Conservation (phyloP, 1,140 invertebrate genomes). For the Matsumurasca onukii region DNA sequence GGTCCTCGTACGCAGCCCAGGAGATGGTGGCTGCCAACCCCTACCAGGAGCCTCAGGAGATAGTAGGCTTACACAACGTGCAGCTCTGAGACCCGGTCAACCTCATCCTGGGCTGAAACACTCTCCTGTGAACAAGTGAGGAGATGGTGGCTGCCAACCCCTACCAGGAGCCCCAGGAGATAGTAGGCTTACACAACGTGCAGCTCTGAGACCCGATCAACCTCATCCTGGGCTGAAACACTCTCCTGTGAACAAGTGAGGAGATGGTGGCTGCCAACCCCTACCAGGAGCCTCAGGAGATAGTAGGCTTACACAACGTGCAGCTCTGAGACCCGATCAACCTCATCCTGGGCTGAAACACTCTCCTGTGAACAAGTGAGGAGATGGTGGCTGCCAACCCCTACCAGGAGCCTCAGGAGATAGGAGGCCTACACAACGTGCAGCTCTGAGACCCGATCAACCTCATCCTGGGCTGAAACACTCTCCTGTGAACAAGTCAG, state of each 20-base stretch:
- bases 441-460: background rate
- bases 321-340: background rate
- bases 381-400: slow-evolving; percentile 28
- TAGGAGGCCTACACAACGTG: background rate
- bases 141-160: slow-evolving; percentile 28
- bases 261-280: slow-evolving; percentile 28
- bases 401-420: background rate
- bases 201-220: background rate
- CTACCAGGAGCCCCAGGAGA: background rate
- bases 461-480: slow-evolving; percentile 6
- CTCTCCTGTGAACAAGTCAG: background rate
- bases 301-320: background rate
- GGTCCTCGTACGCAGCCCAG: slow-evolving; percentile 39
- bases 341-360: slow-evolving; percentile 6
- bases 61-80: background rate
- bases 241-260: slow-evolving; percentile 4
- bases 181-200: background rate
- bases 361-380: slow-evolving; percentile 4
- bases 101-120: slow-evolving; percentile 6
- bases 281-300: background rate
- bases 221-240: slow-evolving; percentile 6
- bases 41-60: background rate
- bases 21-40: slow-evolving; percentile 28
- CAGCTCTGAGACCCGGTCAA: slow-evolving; percentile 2
- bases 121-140: slow-evolving; percentile 4